These are phyloP conservation scores for Heliconius erato DNA, from an alignment of 2,888 invertebrate genomes.

Conservation along the genomic window DNA sequence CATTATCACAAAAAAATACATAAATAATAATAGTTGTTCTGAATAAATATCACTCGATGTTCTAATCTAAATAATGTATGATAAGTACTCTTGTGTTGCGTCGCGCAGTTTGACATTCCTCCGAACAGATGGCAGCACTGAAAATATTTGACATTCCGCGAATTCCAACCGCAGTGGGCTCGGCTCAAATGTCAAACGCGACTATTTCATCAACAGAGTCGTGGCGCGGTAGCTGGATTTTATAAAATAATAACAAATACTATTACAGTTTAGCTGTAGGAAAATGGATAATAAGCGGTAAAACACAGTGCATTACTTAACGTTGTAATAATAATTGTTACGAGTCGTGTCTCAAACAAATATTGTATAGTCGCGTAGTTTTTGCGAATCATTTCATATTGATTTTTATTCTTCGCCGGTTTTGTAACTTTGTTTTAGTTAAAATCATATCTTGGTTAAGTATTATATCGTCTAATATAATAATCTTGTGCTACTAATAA, in stretches of 20 bases:
- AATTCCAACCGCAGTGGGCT: conserved; percentile 89
- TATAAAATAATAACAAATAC: conserved; percentile 83
- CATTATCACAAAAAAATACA: conserved; percentile 18
- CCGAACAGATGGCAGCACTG: conserved; percentile 87
- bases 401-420: conserved; percentile 83
- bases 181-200: conserved; percentile 90
- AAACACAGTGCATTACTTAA: conserved; percentile 71
- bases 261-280: conserved; percentile 73
- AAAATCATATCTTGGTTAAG: conserved; percentile 56
- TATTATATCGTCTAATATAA: conserved; percentile 53
- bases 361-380: conserved; percentile 62
- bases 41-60: conserved; percentile 16
- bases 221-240: conserved; percentile 85
- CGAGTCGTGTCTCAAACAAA: conserved; percentile 69
- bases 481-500: conserved; percentile 49
- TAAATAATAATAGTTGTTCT: conserved; percentile 7
- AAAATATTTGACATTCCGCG: conserved; percentile 89
- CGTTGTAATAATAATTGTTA: conserved; percentile 65
- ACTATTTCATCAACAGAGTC: conserved; percentile 86
- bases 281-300: conserved; percentile 79
- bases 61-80: conserved; percentile 45
- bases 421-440: conserved; percentile 77
- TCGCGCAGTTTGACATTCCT: conserved; percentile 75
- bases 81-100: conserved; percentile 73
- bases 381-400: conserved; percentile 76